These are phyloP conservation scores for Peromyscus attwateri DNA, from an alignment of 2,797 vertebrate species.

Conservation along the genomic window DNA sequence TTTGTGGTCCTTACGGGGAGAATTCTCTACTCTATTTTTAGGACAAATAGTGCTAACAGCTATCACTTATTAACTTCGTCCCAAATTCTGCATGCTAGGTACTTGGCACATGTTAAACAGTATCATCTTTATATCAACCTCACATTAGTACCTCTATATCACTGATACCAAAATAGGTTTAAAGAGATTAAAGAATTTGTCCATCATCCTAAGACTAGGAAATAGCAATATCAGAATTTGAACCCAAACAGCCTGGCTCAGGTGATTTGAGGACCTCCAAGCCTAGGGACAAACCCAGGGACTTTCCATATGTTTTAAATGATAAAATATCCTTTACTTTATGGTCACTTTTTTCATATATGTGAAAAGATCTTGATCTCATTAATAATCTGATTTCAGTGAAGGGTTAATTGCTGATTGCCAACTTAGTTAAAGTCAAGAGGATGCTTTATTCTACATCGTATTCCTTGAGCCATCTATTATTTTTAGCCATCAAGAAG, in stretches of 20 bases:
- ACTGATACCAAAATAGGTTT: not conserved
- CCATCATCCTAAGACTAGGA: not conserved
- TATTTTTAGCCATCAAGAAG: not conserved
- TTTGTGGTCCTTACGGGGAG: not conserved
- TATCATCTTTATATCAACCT: not conserved
- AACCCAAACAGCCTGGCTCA: not conserved
- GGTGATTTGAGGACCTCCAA: not conserved
- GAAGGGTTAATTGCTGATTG: not conserved
- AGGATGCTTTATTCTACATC: not conserved
- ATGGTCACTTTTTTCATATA: not conserved
- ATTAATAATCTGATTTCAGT: constrained; percentile 19
- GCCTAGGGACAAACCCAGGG: constrained; percentile 17
- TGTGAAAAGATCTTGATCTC: not conserved
- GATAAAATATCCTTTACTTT: not conserved
- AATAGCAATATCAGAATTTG: constrained; percentile 2
- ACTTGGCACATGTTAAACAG: not conserved
- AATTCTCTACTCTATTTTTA: constrained; percentile 19
- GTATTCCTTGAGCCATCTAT: not conserved
- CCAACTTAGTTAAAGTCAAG: not conserved
- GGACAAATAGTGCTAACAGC: not conserved
- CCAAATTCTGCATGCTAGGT: not conserved
- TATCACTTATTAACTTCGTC: not conserved
- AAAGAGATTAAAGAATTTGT: not conserved
- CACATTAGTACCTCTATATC: not conserved
- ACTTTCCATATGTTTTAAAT: constrained; percentile 20